Percentiles rank a stretch among this genome's conserved stretches.
phyloP scores from a whole-genome alignment of 2,888 invertebrate species.

The Siphonodentalium dalli region DNA sequence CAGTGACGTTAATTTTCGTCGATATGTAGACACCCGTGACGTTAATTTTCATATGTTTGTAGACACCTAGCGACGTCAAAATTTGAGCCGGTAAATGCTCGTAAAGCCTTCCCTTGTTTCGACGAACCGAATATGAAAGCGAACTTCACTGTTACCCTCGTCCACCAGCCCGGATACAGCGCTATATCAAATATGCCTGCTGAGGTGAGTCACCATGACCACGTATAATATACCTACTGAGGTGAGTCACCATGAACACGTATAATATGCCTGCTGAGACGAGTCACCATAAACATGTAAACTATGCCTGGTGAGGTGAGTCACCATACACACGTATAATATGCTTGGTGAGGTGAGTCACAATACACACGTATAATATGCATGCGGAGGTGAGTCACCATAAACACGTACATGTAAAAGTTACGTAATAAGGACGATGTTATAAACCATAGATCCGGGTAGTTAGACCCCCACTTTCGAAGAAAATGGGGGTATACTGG shows the following conservation, averaged over 20 bases:
- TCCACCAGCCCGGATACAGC: slow-evolving; percentile 71
- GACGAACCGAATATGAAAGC: slow-evolving; percentile 92
- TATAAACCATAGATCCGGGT: too few species aligned
- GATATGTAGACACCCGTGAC: slow-evolving; percentile 33
- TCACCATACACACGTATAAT: too few species aligned
- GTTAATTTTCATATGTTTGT: slow-evolving; percentile 5
- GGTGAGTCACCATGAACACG: slow-evolving; percentile 9
- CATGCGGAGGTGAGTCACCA: too few species aligned
- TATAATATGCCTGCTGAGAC: slow-evolving; percentile 81
- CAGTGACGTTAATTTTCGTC: too few species aligned
- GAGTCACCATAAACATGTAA: too few species aligned
- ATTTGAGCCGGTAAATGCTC: slow-evolving; percentile 93
- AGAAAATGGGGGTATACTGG: too few species aligned
- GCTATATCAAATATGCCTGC: slow-evolving; percentile 83
- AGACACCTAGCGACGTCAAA: slow-evolving; percentile 81
- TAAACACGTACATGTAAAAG: too few species aligned
- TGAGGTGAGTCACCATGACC: slow-evolving; percentile 28
- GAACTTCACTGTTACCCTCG: slow-evolving; percentile 78
- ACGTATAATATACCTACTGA: slow-evolving; percentile 86
- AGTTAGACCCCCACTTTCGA: too few species aligned
- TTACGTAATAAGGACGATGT: too few species aligned
- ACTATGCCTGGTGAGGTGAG: slow-evolving; percentile 78
- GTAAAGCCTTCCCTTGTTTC: slow-evolving; percentile 93
- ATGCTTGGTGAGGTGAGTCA: too few species aligned
- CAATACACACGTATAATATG: too few species aligned